phyloP scores from a whole-genome alignment of 1,140 invertebrate genomes.

The Helicoverpa armigera region DNA sequence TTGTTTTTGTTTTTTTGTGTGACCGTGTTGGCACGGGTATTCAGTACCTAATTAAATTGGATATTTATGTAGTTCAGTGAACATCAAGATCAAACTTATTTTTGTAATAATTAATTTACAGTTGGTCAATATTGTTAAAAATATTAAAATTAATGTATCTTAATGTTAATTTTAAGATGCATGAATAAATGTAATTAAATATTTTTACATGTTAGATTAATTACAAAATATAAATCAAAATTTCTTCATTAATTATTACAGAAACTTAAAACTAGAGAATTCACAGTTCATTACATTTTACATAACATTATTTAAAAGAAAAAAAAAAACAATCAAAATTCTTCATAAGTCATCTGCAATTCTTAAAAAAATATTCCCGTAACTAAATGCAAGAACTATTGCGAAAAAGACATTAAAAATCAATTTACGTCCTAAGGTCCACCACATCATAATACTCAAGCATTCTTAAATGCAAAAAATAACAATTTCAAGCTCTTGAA shows the following conservation, averaged over 20 bases:
- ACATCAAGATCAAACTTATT: neutral
- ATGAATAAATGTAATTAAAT: too few species aligned
- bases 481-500: neutral
- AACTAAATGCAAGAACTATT: too few species aligned
- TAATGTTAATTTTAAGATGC: too few species aligned
- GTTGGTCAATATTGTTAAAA: neutral
- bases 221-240: too few species aligned
- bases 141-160: neutral
- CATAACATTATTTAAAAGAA: too few species aligned
- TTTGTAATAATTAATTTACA: neutral
- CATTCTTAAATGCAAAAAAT: neutral
- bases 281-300: too few species aligned
- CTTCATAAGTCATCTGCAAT: too few species aligned
- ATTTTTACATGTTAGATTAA: too few species aligned
- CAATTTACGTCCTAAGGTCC: neutral
- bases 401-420: neutral
- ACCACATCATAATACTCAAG: neutral
- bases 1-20: neutral
- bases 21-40: neutral
- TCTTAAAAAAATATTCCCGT: too few species aligned
- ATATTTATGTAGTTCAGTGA: constrained; percentile 8
- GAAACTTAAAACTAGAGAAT: too few species aligned
- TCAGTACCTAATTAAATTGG: constrained; percentile 9
- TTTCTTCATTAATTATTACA: too few species aligned
- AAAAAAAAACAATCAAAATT: too few species aligned